These are phyloP conservation scores for Labroides dimidiatus DNA, from an alignment of 2,797 vertebrate species.

Conservation along the genomic window DNA sequence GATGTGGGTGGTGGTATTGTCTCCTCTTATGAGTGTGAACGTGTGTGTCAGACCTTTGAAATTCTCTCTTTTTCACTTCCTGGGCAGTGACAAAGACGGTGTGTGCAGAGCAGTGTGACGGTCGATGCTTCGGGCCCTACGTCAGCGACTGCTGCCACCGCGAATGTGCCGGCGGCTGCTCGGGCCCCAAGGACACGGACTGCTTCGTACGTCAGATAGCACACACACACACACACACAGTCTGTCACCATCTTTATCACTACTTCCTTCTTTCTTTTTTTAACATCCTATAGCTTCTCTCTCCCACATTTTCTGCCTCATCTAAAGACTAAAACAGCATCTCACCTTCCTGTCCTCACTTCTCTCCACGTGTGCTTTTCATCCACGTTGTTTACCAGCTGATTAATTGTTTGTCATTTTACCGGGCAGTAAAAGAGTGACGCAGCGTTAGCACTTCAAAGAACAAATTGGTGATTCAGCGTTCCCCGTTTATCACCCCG, in stretches of 20 bases:
- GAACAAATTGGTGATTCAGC: conserved; percentile 75
- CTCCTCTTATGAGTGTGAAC: conserved; percentile 29
- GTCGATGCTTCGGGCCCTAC: conserved; percentile 95
- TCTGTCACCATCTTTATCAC: not conserved
- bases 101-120: conserved; percentile 97
- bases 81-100: conserved; percentile 94
- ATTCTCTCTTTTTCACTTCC: conserved; percentile 35
- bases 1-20: conserved; percentile 56
- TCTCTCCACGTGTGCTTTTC: not conserved
- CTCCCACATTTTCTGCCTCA: not conserved
- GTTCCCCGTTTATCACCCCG: conserved; percentile 66
- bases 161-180: conserved; percentile 96
- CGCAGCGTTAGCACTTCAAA: conserved; percentile 27
- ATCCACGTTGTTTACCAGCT: conserved; percentile 65
- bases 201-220: conserved; percentile 87
- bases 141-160: conserved; percentile 97
- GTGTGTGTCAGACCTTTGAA: conserved; percentile 61
- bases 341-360: conserved; percentile 3
- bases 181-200: conserved; percentile 95
- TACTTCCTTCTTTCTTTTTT: not conserved
- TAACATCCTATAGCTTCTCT: not conserved
- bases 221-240: conserved; percentile 9
- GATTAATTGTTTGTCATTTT: conserved; percentile 69
- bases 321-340: not conserved
- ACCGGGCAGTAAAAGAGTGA: conserved; percentile 55